Conservation (phyloP, 2,797 vertebrate species). For the Aldrovandia affinis region DNA sequence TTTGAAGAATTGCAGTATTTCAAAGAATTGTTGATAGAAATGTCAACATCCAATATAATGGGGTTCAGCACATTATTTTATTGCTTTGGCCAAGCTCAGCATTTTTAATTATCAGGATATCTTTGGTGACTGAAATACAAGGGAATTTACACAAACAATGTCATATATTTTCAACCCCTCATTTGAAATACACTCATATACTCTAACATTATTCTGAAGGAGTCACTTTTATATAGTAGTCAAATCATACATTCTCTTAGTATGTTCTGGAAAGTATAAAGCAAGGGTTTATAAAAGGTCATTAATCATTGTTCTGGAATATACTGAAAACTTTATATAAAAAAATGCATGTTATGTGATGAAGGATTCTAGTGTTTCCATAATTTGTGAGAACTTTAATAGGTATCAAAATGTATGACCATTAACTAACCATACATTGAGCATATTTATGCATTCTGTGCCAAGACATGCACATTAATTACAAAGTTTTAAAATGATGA, state of each 20-base stretch:
- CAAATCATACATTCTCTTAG: too few relatives aligned
- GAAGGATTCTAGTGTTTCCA: not conserved
- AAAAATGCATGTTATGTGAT: not conserved
- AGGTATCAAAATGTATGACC: not conserved
- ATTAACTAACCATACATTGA: not conserved
- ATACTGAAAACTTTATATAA: not conserved
- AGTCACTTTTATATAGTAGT: too few relatives aligned
- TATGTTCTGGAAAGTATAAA: too few relatives aligned
- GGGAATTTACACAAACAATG: not conserved
- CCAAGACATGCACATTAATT: constrained; percentile 1
- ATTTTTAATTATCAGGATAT: not conserved
- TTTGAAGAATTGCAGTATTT: constrained; percentile 60
- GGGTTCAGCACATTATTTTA: not conserved
- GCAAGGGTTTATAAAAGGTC: too few relatives aligned
- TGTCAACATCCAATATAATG: not conserved
- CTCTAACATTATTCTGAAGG: too few relatives aligned
- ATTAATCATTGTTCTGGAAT: too few relatives aligned
- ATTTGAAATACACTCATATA: not conserved
- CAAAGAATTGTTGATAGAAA: not conserved
- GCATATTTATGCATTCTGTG: not conserved
- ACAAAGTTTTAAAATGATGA: not conserved
- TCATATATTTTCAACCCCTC: not conserved
- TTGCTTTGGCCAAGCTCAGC: not conserved
- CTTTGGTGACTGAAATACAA: not conserved
- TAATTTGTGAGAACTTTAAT: not conserved